Evolutionary conservation across 1,140 invertebrate genomes (phyloP), one percentile per base, ranked within the genome.

Genomic region (Tetranychus urticae): DNA sequence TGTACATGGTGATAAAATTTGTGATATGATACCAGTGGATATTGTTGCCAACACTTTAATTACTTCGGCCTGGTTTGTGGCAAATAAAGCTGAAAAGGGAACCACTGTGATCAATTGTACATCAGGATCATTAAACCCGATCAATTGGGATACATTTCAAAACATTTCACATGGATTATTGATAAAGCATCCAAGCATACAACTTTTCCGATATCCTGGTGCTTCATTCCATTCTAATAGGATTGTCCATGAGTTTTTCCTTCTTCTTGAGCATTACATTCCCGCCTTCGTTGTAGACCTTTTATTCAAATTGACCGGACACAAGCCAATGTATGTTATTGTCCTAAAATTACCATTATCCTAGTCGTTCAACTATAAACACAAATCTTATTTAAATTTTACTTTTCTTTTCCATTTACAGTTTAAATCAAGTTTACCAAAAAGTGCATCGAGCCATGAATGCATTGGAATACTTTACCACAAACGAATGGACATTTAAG

Each of bases 351-450:
- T 12, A 12, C 3, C n/a, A 55, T 55, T 4, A 23, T 55, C 33
- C 33, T 31, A 23, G 3, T 33, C 48, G 59, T 34, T 55, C 52
- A 23, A 14, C 33, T 23, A 55, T 23, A 23, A 23, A 23, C 23
- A 23, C 23, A 14, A 46, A 46, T 23, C 23, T 31, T 23, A 23
- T 12, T 34, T 31, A 2, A 14, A 55, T 55, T 4, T 31, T 55
- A 10, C 33, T 31, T 10, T 55, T 55, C 33, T 33, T 31, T 55
- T 2, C 33, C 33, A 10, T 13, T 56, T 14, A 55, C 70, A 92
- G 87, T 62, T 76, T 93, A 68, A 73, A 88, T 6, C 81, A 80
- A 70, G 71, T 92, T 34, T 86, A 92, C 68, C 75, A 82, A n/a
- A 82, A 83, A 65, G 79, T 93, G 5, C 83, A 82, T 67, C 80